Conservation (phyloP, 2,888 invertebrate genomes). For the Zygothrica quintamaculata region DNA sequence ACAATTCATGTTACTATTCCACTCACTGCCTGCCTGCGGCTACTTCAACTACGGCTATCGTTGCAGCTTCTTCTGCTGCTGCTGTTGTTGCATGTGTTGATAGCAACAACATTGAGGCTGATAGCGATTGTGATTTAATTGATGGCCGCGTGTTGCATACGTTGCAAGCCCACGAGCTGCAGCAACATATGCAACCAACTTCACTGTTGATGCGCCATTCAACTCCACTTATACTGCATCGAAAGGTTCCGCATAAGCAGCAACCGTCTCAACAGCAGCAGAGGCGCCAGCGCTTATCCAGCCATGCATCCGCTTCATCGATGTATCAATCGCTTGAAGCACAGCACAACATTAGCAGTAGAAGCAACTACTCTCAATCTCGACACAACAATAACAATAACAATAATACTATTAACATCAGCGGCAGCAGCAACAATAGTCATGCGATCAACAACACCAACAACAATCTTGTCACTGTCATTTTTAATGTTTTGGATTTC, state of each 20-base stretch:
- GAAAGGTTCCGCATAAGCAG: conserved; percentile 42
- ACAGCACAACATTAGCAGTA: conserved; percentile 32
- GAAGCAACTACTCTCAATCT: conserved; percentile 19
- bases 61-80: conserved; percentile 11
- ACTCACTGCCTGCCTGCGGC: conserved; percentile 67
- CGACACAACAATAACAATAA: conserved; percentile 57
- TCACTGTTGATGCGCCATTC: conserved; percentile 79
- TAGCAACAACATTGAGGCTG: conserved; percentile 25
- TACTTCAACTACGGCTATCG: conserved; percentile 31
- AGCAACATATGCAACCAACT: conserved; percentile 66
- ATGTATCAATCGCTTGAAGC: conserved; percentile 69
- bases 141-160: conserved; percentile 55
- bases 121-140: conserved; percentile 53
- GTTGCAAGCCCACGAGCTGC: conserved; percentile 51
- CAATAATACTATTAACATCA: conserved; percentile 55
- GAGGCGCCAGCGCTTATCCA: conserved; percentile 55
- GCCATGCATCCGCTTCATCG: conserved; percentile 49
- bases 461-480: conserved; percentile 82
- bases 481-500: conserved; percentile 84
- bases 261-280: conserved; percentile 47
- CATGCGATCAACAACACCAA: conserved; percentile 61
- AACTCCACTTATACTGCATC: conserved; percentile 71
- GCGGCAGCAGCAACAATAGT: conserved; percentile 63
- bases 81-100: conserved; percentile 39
- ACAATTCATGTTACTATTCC: conserved; percentile 73